phyloP scores from a whole-genome alignment of 2,888 invertebrate species.

The Zonitis immaculata region DNA sequence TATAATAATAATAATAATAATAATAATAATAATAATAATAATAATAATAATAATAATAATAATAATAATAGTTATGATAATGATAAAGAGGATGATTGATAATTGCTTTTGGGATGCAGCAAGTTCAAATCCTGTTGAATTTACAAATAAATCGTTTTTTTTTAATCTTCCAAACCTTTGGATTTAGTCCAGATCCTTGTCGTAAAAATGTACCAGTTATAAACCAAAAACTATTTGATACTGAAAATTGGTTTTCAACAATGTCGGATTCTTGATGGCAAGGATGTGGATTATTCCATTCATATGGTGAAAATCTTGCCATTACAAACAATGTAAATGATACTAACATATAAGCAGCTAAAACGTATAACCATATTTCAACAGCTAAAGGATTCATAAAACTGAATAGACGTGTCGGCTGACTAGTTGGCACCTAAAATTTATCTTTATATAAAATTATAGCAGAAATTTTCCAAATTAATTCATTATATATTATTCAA shows the following conservation, averaged over 20 bases:
- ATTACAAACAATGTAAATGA: conserved; percentile 93
- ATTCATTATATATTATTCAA: too few relatives aligned
- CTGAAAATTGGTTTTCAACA: conserved; percentile 92
- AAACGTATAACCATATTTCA: conserved; percentile 94
- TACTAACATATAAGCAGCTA: conserved; percentile 91
- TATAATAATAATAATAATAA: too few relatives aligned
- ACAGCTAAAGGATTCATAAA: conserved; percentile 95
- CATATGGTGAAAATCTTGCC: conserved; percentile 95
- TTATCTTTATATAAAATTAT: not conserved
- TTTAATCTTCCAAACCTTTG: conserved; percentile 66
- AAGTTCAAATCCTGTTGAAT: conserved; percentile 10
- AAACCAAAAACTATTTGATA: conserved; percentile 91
- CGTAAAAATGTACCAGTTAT: conserved; percentile 84
- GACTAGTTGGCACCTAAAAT: conserved; percentile 79
- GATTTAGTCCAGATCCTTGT: conserved; percentile 79
- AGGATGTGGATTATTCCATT: conserved; percentile 82
- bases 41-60: too few relatives aligned
- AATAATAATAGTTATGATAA: not conserved
- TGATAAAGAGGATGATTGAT: not conserved
- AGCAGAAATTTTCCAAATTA: too few relatives aligned
- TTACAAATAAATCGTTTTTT: too few relatives aligned
- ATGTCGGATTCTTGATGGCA: conserved; percentile 79
- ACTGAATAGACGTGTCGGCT: conserved; percentile 84
- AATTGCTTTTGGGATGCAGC: conserved; percentile 8
- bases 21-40: too few relatives aligned